phyloP scores from a whole-genome alignment of 2,113 vertebrate species.

The Pteruthius melanotis region DNA sequence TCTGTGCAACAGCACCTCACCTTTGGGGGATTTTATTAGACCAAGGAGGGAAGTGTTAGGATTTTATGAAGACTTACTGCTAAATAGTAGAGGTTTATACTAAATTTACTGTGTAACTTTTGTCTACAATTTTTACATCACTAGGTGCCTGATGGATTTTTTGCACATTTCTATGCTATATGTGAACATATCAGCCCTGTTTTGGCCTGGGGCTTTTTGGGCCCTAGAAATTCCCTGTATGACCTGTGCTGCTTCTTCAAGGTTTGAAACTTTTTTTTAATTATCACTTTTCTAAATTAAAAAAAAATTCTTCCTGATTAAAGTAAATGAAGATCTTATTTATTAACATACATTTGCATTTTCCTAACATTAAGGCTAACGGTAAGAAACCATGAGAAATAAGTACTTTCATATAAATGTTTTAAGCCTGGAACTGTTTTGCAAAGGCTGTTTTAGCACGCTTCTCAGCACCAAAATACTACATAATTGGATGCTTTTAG shows the following conservation, averaged over 20 bases:
- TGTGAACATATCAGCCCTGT: conserved; percentile 95
- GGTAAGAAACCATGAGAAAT: background rate
- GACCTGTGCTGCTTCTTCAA: conserved; percentile 96
- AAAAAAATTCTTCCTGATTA: background rate
- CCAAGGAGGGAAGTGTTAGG: background rate
- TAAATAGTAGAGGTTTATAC: background rate
- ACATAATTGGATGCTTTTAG: background rate
- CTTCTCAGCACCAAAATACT: background rate
- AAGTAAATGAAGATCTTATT: background rate
- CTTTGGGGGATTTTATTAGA: background rate
- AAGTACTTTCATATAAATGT: background rate
- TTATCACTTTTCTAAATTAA: background rate
- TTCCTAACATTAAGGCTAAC: background rate
- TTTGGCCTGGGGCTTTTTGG: conserved; percentile 94
- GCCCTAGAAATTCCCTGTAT: conserved; percentile 88
- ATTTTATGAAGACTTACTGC: background rate
- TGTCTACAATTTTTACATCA: background rate
- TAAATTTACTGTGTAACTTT: background rate
- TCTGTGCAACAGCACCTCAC: background rate
- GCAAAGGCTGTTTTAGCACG: background rate
- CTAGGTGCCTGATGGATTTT: conserved; percentile 91
- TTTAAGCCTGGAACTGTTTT: background rate
- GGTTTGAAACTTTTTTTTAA: conserved; percentile 69
- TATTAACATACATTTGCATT: background rate
- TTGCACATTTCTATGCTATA: conserved; percentile 91